phyloP scores from a whole-genome alignment of 2,113 vertebrate genomes.

The Paraplagusia blochii region DNA sequence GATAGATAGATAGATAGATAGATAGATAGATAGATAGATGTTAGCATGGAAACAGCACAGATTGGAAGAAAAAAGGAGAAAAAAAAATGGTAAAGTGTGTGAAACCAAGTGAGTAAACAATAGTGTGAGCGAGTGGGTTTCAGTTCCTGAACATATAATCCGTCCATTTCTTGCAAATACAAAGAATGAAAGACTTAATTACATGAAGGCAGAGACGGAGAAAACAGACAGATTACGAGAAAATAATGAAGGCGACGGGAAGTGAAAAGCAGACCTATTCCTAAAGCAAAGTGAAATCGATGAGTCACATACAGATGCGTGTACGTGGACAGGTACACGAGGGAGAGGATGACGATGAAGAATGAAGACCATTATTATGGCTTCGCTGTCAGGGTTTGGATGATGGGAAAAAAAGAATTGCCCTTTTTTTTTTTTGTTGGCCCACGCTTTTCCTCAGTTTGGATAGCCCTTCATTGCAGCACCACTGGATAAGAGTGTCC shows the following conservation, averaged over 20 bases:
- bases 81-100: slow-evolving; percentile 14
- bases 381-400: slow-evolving; percentile 17
- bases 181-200: slow-evolving; percentile 20
- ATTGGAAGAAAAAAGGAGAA: slow-evolving; percentile 3
- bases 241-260: slow-evolving; percentile 15
- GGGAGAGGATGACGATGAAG: slow-evolving; percentile 22
- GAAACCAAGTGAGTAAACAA: slow-evolving; percentile 38
- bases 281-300: slow-evolving; percentile 14
- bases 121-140: slow-evolving; percentile 52
- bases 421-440: slow-evolving; percentile 5
- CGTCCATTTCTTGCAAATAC: slow-evolving; percentile 61
- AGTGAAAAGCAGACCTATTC: slow-evolving; percentile 17
- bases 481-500: not conserved
- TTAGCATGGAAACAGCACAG: slow-evolving; percentile 2
- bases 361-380: slow-evolving; percentile 40
- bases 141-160: slow-evolving; percentile 54
- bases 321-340: slow-evolving; percentile 14
- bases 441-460: slow-evolving; percentile 14
- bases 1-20: slow-evolving; percentile 6
- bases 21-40: not conserved
- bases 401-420: slow-evolving; percentile 9
- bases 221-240: slow-evolving; percentile 47
- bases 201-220: slow-evolving; percentile 42
- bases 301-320: slow-evolving; percentile 37
- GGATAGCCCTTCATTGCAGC: slow-evolving; percentile 13